A percentile compares a stretch with the other conserved stretches of the same genome.
phyloP scores from a whole-genome alignment of 2,888 invertebrate genomes.

The Papilio elwesi region DNA sequence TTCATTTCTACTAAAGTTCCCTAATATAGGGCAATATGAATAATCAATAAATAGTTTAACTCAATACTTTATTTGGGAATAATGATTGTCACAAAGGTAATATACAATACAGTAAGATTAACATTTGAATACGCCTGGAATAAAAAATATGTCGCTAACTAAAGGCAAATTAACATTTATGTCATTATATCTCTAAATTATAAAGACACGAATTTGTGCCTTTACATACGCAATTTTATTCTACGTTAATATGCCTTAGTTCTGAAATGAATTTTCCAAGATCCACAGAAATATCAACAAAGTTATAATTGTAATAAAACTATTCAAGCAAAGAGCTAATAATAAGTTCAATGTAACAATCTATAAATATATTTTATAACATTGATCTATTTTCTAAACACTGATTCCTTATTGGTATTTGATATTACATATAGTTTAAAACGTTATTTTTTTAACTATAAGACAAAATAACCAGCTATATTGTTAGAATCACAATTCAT shows the following conservation, averaged over 20 bases:
- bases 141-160: conserved; percentile 60
- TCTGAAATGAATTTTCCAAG: neutral
- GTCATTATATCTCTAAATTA: no score
- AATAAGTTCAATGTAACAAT: conserved; percentile 46
- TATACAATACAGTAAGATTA: conserved; percentile 75
- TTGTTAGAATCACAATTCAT: conserved; percentile 82
- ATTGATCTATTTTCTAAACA: conserved; percentile 70
- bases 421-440: conserved; percentile 77
- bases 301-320: conserved; percentile 13
- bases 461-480: conserved; percentile 80
- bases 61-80: conserved; percentile 82
- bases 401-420: conserved; percentile 68
- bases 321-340: conserved; percentile 35
- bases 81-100: conserved; percentile 73
- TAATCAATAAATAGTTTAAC: conserved; percentile 54
- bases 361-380: conserved; percentile 70
- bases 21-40: neutral
- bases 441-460: conserved; percentile 69
- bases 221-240: conserved; percentile 7
- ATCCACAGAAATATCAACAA: conserved; percentile 25
- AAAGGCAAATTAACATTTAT: conserved; percentile 41
- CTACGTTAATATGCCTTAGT: conserved; percentile 23
- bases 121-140: conserved; percentile 72
- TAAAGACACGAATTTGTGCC: conserved; percentile 13
- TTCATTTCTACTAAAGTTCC: conserved; percentile 47